These are phyloP conservation scores for Ibycter americanus DNA, from an alignment of 2,797 vertebrate species.

Conservation along the genomic window DNA sequence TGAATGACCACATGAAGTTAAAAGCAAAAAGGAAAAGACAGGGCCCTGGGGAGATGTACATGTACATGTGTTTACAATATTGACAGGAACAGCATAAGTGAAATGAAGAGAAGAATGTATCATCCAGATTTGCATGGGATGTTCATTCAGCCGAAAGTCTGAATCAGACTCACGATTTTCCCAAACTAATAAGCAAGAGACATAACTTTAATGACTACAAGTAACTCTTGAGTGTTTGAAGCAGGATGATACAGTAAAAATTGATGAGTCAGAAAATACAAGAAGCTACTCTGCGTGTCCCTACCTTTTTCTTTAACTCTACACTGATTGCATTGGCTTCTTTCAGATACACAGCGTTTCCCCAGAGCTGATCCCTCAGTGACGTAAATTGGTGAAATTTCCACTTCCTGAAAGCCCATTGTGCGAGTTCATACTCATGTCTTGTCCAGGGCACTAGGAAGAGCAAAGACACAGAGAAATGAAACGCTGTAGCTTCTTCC, in stretches of 20 bases:
- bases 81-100: not conserved
- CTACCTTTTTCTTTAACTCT: slow-evolving; percentile 97
- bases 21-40: not conserved
- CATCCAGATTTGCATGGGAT: not conserved
- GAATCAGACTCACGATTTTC: not conserved
- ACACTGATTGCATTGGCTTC: slow-evolving; percentile 98
- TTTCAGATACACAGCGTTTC: slow-evolving; percentile 96
- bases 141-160: not conserved
- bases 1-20: not conserved
- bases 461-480: not conserved
- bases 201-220: not conserved
- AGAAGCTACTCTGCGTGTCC: not conserved
- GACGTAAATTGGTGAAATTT: slow-evolving; percentile 98
- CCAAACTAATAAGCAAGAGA: not conserved
- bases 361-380: slow-evolving; percentile 95
- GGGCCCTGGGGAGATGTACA: not conserved
- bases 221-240: not conserved
- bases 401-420: slow-evolving; percentile 99
- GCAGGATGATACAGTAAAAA: not conserved
- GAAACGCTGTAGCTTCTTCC: not conserved
- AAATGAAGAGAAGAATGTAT: not conserved
- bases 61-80: not conserved
- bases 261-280: not conserved
- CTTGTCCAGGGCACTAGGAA: slow-evolving; percentile 92
- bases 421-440: slow-evolving; percentile 92